These are phyloP conservation scores for Petrophora chlorosata DNA, from an alignment of 2,888 invertebrate species.

Conservation along the genomic window DNA sequence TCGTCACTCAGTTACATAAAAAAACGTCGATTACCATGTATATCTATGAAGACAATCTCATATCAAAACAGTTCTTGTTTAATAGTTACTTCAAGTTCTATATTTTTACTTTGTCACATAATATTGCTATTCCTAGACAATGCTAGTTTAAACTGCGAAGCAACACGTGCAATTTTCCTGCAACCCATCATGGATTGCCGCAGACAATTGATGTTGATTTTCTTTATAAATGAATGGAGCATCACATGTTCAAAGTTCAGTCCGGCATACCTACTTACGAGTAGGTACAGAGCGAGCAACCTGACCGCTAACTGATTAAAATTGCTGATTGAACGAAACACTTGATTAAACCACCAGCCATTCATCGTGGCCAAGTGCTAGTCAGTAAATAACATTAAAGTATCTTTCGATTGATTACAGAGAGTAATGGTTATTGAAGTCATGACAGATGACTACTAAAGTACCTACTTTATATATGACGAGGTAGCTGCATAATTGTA, in stretches of 20 bases:
- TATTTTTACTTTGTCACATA: conserved; percentile 1
- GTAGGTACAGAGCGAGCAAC: conserved; percentile 39
- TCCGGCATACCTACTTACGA: conserved; percentile 15
- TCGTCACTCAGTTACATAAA: too few species aligned
- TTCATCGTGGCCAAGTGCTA: neutral
- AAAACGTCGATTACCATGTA: too few species aligned
- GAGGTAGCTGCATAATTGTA: too few species aligned
- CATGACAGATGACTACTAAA: too few species aligned
- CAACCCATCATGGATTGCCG: conserved; percentile 10
- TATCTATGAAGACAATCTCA: too few species aligned
- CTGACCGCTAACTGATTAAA: conserved; percentile 42
- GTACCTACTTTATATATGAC: too few species aligned
- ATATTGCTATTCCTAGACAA: conserved; percentile 1
- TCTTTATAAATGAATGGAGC: conserved; percentile 40
- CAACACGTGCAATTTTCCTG: conserved; percentile 20
- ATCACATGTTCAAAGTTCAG: conserved; percentile 50
- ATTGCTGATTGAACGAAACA: conserved; percentile 44
- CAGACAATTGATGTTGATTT: conserved; percentile 58
- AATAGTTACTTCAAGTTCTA: too few species aligned
- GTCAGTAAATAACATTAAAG: neutral
- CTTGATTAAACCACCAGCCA: neutral
- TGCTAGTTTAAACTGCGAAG: conserved; percentile 7
- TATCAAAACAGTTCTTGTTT: too few species aligned
- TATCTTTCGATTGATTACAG: too few species aligned
- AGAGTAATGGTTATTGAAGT: too few species aligned